phyloP scores from a whole-genome alignment of 2,888 invertebrate genomes.

The Leptura quadrifasciata region DNA sequence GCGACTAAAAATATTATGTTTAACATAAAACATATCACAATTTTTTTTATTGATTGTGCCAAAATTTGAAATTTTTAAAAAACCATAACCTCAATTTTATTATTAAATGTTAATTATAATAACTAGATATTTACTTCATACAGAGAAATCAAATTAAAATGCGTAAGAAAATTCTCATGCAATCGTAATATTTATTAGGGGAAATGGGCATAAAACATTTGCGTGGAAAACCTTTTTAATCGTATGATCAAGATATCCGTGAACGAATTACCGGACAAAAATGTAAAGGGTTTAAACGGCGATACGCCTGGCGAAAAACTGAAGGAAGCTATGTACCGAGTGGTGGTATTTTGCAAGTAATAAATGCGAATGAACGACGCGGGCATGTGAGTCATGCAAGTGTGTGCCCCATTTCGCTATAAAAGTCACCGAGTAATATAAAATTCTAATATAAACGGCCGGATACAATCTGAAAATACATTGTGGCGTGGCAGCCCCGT shows the following conservation, averaged over 20 bases:
- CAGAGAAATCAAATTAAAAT: background rate
- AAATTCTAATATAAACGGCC: slow-evolving; percentile 73
- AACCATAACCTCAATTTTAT: too few relatives aligned
- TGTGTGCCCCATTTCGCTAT: slow-evolving; percentile 71
- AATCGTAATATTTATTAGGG: background rate
- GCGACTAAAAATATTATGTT: too few relatives aligned
- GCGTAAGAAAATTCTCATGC: background rate
- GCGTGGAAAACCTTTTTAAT: background rate
- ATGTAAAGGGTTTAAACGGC: background rate
- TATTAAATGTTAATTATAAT: too few relatives aligned
- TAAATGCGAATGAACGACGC: slow-evolving; percentile 63
- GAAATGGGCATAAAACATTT: background rate
- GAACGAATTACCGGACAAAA: background rate
- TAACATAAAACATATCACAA: too few relatives aligned
- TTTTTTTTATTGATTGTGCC: too few relatives aligned
- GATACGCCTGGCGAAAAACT: background rate
- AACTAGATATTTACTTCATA: too few relatives aligned
- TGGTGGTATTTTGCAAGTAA: slow-evolving; percentile 52
- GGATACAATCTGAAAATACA: slow-evolving; percentile 73
- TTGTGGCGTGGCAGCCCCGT: slow-evolving; percentile 68
- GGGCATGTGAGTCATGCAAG: slow-evolving; percentile 67
- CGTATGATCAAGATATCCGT: background rate
- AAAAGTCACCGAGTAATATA: slow-evolving; percentile 72
- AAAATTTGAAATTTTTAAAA: too few relatives aligned
- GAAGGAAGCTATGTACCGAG: slow-evolving; percentile 2